Evolutionary conservation across 2,797 vertebrate species (phyloP), one percentile per base, ranked within the genome.

Genomic region (Ceyx erithaca): DNA sequence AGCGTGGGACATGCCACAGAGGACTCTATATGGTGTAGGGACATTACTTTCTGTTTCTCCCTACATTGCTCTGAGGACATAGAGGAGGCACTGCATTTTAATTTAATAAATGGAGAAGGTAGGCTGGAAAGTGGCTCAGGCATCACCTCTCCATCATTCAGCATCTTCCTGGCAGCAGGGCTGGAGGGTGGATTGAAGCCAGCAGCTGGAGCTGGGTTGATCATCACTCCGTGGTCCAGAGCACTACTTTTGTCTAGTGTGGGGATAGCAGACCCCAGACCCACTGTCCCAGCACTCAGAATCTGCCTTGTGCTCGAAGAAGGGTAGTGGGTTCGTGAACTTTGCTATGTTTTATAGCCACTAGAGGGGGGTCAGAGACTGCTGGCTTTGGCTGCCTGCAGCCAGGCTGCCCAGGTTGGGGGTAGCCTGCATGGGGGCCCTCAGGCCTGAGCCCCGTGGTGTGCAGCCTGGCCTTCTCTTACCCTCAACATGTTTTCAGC

Each of bases 301-400:
- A 17, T 37, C 46, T 14, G 51, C 52, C 43, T 2, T 43, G 75
- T 0, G 2, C 31, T 68, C 1, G 3, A 57, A 63, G 73, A 41
- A n/a, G 59, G 48, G 86, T 7, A 26, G 69, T 3, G 15, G 75
- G 95, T 82, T 93, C 90, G 81, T 96, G 94, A 94, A 95, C 95
- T 85, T 92, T 89, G 86, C 91, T 96, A 93, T 85, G 90, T 95
- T 94, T 94, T 95, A 95, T 93, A 96, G 91, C 93, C 90, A 59
- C 95, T 96, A 96, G 96, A 96, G 96, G 90, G 95, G 80, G 80
- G 95, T 91, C 93, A 93, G 90, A 93, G 96, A 96, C 96, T 93
- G 93, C 76, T 73, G 90, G 86, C 95, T 48, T 55, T 57, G 87
- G 80, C 90, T 94, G 81, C 77, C 45, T 64, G 41, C 59, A 48